Percentiles rank a stretch among this genome's conserved stretches.
phyloP scores from a whole-genome alignment of 2,888 invertebrate species.

The Platycheirus rosarum region DNA sequence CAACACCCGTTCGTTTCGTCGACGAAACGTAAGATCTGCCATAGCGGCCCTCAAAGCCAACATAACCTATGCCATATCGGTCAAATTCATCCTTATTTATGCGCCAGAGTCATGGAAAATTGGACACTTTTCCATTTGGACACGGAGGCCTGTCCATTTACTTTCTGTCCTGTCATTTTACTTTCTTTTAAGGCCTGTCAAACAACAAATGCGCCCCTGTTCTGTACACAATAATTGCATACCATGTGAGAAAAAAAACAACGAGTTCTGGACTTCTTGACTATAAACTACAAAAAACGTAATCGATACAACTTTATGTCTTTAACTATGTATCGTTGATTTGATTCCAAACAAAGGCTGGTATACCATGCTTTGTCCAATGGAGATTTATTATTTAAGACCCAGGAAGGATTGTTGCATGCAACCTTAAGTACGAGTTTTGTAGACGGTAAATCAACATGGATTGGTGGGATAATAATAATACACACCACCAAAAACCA shows the following conservation, averaged over 20 bases:
- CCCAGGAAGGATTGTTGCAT: slow-evolving; percentile 65
- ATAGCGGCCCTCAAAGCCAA: too few species aligned
- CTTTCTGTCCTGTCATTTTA: too few species aligned
- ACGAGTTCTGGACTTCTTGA: slow-evolving; percentile 25
- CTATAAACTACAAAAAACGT: slow-evolving; percentile 12
- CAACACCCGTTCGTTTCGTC: too few species aligned
- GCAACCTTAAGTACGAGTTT: slow-evolving; percentile 45
- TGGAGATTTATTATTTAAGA: slow-evolving; percentile 63
- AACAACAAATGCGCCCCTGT: not conserved
- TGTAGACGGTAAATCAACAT: slow-evolving; percentile 64
- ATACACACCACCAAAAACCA: not conserved
- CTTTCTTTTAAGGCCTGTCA: too few species aligned
- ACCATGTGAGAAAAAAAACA: slow-evolving; percentile 29
- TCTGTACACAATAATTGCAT: slow-evolving; percentile 2
- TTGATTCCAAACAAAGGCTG: slow-evolving; percentile 57
- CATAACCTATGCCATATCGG: too few species aligned
- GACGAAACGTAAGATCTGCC: too few species aligned
- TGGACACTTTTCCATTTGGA: too few species aligned
- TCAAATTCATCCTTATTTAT: too few species aligned
- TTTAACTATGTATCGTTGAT: slow-evolving; percentile 27
- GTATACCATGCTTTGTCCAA: slow-evolving; percentile 28
- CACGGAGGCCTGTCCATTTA: too few species aligned
- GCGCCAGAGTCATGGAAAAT: too few species aligned
- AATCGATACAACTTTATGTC: slow-evolving; percentile 63
- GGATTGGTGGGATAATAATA: slow-evolving; percentile 50